A percentile compares a stretch with the other conserved stretches of the same genome.
Conservation (phyloP, 2,888 invertebrate genomes). For the Chymomyza procnemis region DNA sequence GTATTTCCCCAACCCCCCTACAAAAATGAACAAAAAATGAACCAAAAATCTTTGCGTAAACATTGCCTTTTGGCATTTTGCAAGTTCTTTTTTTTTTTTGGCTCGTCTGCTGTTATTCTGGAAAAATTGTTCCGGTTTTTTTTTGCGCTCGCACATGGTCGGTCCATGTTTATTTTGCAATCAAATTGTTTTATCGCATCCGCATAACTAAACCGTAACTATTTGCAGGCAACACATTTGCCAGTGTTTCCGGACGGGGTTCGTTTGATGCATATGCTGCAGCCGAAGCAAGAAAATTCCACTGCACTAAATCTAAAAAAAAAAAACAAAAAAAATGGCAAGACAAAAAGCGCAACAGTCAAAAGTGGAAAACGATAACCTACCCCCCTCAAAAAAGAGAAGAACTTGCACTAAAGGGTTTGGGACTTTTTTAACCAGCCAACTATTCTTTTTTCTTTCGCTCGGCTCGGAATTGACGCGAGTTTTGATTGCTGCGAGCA, state of each 20-base stretch:
- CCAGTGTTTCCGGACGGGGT: conserved; percentile 21
- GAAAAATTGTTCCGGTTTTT: background rate
- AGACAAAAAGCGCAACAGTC: conserved; percentile 7
- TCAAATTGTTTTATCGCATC: conserved; percentile 46
- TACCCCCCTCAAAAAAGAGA: background rate
- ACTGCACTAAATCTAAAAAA: conserved; percentile 15
- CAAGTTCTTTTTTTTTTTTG: background rate
- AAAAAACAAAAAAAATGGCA: background rate
- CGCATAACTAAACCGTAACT: conserved; percentile 50
- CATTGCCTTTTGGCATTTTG: background rate
- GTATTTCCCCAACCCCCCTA: no score
- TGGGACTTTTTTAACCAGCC: conserved; percentile 31
- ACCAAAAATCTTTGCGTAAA: background rate
- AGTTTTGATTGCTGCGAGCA: background rate
- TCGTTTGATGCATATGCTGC: background rate
- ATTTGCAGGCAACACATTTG: conserved; percentile 47
- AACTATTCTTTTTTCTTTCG: conserved; percentile 7
- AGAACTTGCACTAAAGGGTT: background rate
- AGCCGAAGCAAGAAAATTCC: conserved; percentile 25
- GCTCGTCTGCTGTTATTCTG: background rate
- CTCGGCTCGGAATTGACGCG: background rate
- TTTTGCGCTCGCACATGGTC: conserved; percentile 9
- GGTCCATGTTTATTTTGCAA: conserved; percentile 42
- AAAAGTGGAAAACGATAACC: conserved; percentile 10
- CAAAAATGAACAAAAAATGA: background rate